Evolutionary conservation across 2,797 vertebrate species (phyloP), one percentile per base, ranked within the genome.

Genomic region (Diglossa cyanea): DNA sequence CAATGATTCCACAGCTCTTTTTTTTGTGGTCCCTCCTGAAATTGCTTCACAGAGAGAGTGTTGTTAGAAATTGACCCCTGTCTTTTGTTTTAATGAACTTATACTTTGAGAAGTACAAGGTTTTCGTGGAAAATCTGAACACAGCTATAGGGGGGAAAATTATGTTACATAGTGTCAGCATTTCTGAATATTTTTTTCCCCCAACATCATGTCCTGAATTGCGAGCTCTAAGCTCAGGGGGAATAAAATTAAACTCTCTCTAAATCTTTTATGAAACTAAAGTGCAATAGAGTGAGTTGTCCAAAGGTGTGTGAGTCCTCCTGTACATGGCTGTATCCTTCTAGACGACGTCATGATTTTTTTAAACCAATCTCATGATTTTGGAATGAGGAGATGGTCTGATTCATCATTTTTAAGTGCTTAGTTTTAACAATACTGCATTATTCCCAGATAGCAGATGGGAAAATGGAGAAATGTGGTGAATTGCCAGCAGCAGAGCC

Each of bases 391-490:
- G 19, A 57, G 40, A 53, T 75, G 53, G 45, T 81, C 94, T 90
- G 90, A 95, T 93, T 93, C 66, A 90, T 95, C 87, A 94, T 94
- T 95, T 96, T 93, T 93, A 95, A 94, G 73, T 86, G 89, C 89
- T 93, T 58, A 71, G 76, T 78, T 88, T 94, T 86, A 95, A 94
- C 95, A 97, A 91, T 93, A 91, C 82, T 75, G 70, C 91, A 82
- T 96, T 96, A 96, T 93, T 94, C 89, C 85, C 96, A 82, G 87
- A 91, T 92, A 96, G 93, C 94, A 94, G 96, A 97, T 90, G 94
- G 95, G 87, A 48, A 94, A 93, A 95, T 21, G 62, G 93, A 95
- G 85, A 94, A 96, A 95, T 79, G 82, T 93, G 94, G 94, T 94
- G 93, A 88, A 94, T 79, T 96, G 91, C 95, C 95, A 96, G 90